Conservation (phyloP, 1,140 invertebrate genomes). For the Zaprionus kolodkinae region DNA sequence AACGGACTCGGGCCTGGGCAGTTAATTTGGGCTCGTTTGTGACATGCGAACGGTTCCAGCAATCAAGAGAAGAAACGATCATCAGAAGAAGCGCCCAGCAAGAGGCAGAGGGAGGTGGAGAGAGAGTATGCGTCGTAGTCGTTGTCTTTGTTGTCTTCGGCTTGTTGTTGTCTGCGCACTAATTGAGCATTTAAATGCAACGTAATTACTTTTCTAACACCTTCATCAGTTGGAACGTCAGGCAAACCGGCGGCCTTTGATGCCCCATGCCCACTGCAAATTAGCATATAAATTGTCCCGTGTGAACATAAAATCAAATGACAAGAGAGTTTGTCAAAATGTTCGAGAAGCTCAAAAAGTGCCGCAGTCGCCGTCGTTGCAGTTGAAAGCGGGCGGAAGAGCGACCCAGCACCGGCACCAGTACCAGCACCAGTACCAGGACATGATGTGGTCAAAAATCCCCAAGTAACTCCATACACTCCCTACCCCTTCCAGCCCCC, state of each 20-base stretch:
- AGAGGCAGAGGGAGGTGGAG: background rate
- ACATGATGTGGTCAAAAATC: constrained; percentile 73
- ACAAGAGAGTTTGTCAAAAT: constrained; percentile 81
- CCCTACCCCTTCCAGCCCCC: background rate
- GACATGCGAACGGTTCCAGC: constrained; percentile 73
- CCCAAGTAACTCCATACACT: background rate
- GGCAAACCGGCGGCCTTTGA: constrained; percentile 72
- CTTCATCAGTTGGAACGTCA: constrained; percentile 71
- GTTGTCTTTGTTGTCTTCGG: constrained; percentile 15
- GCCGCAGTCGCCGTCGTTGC: constrained; percentile 23
- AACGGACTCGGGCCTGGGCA: constrained; percentile 26
- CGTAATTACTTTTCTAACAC: constrained; percentile 80
- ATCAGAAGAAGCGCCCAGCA: constrained; percentile 26
- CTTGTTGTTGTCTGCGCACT: constrained; percentile 63
- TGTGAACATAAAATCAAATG: constrained; percentile 82
- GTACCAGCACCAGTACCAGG: constrained; percentile 42
- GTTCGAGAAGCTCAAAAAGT: constrained; percentile 36
- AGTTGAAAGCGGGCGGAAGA: constrained; percentile 22
- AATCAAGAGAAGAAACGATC: constrained; percentile 53
- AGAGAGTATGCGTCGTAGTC: constrained; percentile 11
- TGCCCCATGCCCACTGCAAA: constrained; percentile 78
- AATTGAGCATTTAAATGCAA: constrained; percentile 83
- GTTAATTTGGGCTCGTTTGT: constrained; percentile 70
- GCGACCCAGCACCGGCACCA: constrained; percentile 2
- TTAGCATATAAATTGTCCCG: constrained; percentile 83